Conservation (phyloP, 1,140 invertebrate species). For the Neuroterus valhalla region DNA sequence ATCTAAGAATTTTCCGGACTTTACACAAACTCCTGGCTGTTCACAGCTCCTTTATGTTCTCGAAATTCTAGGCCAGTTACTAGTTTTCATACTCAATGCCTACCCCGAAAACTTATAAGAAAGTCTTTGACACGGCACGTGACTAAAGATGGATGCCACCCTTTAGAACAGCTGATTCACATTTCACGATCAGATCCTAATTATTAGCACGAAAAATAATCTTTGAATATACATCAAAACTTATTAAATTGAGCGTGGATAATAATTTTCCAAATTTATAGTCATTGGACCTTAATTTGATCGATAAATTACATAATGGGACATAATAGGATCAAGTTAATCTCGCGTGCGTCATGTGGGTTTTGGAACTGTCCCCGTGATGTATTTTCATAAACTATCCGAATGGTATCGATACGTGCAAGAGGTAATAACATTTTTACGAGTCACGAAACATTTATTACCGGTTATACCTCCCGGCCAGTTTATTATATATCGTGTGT, state of each 20-base stretch:
- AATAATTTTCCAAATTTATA: constrained; percentile 10
- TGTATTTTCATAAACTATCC: constrained; percentile 46
- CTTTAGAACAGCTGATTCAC: constrained; percentile 12
- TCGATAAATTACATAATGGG: constrained; percentile 12
- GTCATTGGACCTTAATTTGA: neutral
- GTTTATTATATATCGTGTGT: constrained; percentile 60
- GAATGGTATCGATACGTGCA: constrained; percentile 53
- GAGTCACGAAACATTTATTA: constrained; percentile 74
- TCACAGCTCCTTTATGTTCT: too few relatives aligned
- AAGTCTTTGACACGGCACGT: neutral
- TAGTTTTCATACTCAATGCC: too few relatives aligned
- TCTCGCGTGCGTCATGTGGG: neutral
- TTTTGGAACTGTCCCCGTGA: constrained; percentile 31
- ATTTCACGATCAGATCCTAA: neutral
- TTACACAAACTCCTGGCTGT: too few relatives aligned
- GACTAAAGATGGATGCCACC: constrained; percentile 38
- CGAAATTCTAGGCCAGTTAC: too few relatives aligned
- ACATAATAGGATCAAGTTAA: neutral
- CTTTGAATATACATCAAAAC: neutral
- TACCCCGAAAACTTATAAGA: too few relatives aligned
- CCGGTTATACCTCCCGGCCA: constrained; percentile 56
- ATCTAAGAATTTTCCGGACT: too few relatives aligned
- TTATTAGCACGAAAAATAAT: neutral
- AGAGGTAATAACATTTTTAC: constrained; percentile 72
- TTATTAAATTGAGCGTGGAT: neutral